Percentiles rank a stretch among this genome's conserved stretches.
These are phyloP conservation scores for Sebastiscus albofasciatus DNA, from an alignment of 2,797 vertebrate genomes.

Conservation along the genomic window DNA sequence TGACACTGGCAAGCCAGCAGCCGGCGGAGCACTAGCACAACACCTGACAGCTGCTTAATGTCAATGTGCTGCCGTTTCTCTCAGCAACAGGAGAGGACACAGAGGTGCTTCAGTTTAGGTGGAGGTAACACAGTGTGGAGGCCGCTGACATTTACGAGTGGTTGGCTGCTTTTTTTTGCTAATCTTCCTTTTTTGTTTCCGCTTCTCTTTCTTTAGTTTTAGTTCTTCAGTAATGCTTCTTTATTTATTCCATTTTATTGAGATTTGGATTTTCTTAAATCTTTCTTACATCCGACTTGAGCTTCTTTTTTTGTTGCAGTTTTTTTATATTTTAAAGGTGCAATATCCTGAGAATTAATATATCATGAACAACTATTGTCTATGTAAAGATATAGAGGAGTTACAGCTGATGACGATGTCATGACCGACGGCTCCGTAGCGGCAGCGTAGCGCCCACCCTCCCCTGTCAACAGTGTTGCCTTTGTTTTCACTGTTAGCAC, in stretches of 20 bases:
- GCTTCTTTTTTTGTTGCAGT: background rate
- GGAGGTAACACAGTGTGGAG: constrained; percentile 1
- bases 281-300: background rate
- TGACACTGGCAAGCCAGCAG: constrained; percentile 52
- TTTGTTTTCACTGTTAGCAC: too few species aligned
- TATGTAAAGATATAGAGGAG: too few species aligned
- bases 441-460: too few species aligned
- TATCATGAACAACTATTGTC: too few species aligned
- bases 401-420: too few species aligned
- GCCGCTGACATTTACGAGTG: constrained; percentile 4
- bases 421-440: accelerated
- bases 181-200: background rate
- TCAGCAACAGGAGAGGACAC: constrained; percentile 13
- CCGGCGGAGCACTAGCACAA: constrained; percentile 38
- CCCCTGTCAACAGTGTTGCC: too few species aligned
- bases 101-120: background rate
- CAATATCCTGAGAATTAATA: too few species aligned
- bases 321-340: background rate
- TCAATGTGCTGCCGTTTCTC: constrained; percentile 35
- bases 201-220: background rate
- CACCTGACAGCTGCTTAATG: constrained; percentile 69
- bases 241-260: background rate
- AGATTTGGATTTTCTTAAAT: background rate
- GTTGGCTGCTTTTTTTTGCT: background rate
- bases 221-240: background rate